Percentiles rank a stretch among this genome's conserved stretches.
Evolutionary conservation across 1,140 invertebrate genomes (phyloP).

Genomic region (Neomicropteryx cornuta): DNA sequence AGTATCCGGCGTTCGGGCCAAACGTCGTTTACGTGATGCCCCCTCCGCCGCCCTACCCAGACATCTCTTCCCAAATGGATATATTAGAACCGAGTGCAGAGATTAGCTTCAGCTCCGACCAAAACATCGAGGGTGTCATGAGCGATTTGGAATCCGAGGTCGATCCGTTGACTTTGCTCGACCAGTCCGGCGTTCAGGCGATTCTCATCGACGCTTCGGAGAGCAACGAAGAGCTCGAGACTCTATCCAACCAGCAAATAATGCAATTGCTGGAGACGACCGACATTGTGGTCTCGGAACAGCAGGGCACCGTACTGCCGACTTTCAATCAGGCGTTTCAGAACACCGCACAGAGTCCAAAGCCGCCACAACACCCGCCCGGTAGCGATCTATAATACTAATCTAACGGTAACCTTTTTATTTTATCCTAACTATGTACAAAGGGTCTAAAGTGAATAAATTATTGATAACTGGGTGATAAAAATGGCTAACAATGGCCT

Average conservation of each 20-base stretch:
- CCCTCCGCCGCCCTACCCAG: slow-evolving; percentile 4
- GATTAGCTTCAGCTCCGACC: no score
- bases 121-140: no score
- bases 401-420: neutral
- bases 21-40: slow-evolving; percentile 7
- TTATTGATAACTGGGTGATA: neutral
- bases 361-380: slow-evolving; percentile 35
- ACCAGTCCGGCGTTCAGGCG: slow-evolving; percentile 23
- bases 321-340: slow-evolving; percentile 37
- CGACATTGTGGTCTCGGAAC: slow-evolving; percentile 6
- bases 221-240: slow-evolving; percentile 27
- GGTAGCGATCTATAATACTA: neutral
- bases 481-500: neutral
- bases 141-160: slow-evolving; percentile 13
- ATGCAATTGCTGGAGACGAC: slow-evolving; percentile 10
- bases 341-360: slow-evolving; percentile 31
- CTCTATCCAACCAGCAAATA: slow-evolving; percentile 25
- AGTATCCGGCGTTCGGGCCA: neutral
- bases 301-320: slow-evolving; percentile 20
- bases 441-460: neutral
- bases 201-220: slow-evolving; percentile 28
- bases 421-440: neutral
- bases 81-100: no score
- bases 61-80: slow-evolving; percentile 3
- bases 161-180: slow-evolving; percentile 22